Conservation (phyloP, 2,888 invertebrate species). For the Silvanus unidentatus region DNA sequence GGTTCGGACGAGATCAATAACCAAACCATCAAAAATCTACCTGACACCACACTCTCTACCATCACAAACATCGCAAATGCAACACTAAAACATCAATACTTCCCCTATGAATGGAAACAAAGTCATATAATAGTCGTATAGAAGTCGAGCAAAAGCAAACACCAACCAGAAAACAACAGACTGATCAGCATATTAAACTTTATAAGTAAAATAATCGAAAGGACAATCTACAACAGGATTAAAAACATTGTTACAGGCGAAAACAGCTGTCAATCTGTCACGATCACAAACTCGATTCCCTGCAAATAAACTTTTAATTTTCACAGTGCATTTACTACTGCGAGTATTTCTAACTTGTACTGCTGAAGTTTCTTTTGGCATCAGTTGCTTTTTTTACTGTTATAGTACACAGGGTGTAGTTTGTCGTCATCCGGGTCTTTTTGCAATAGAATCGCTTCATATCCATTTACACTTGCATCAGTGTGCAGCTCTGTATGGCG, state of each 20-base stretch:
- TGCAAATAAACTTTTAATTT: slow-evolving; percentile 1
- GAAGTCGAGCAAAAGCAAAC: too few relatives aligned
- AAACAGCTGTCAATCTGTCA: slow-evolving; percentile 31
- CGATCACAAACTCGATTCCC: not conserved
- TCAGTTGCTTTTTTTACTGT: slow-evolving; percentile 3
- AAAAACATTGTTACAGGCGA: slow-evolving; percentile 26
- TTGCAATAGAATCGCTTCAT: slow-evolving; percentile 10
- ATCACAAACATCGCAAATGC: too few relatives aligned
- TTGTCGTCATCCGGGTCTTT: not conserved
- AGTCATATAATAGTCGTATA: too few relatives aligned
- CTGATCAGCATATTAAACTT: too few relatives aligned
- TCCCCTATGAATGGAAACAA: too few relatives aligned
- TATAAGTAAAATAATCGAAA: too few relatives aligned
- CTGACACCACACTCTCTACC: too few relatives aligned
- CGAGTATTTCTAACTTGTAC: slow-evolving; percentile 35
- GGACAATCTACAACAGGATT: too few relatives aligned
- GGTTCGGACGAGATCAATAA: too few relatives aligned
- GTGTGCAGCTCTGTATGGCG: slow-evolving; percentile 6
- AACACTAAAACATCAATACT: too few relatives aligned
- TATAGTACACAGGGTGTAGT: slow-evolving; percentile 6
- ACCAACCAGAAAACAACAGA: too few relatives aligned
- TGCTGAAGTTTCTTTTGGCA: slow-evolving; percentile 18
- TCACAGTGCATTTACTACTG: slow-evolving; percentile 24
- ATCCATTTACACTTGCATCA: slow-evolving; percentile 10
- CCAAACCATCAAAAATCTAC: too few relatives aligned